Evolutionary conservation across 2,797 vertebrate genomes (phyloP).

Genomic region (Rhabdophis nuchalis): DNA sequence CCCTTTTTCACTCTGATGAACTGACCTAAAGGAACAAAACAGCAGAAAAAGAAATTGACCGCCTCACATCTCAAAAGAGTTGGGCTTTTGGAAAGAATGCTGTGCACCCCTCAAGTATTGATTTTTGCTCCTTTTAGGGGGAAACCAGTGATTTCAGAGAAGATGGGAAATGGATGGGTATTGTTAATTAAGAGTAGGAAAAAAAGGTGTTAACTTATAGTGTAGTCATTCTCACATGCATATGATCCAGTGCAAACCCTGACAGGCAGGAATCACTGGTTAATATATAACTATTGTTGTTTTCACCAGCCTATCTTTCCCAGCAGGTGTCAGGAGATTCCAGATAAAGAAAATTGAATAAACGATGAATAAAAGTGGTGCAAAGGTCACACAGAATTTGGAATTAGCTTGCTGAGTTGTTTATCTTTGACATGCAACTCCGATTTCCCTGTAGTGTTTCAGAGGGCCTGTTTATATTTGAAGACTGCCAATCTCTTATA

Average conservation of each 20-base stretch:
- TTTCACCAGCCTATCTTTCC: conserved; percentile 24
- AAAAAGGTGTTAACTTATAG: neutral
- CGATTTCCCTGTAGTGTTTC: conserved; percentile 46
- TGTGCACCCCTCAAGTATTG: conserved; percentile 40
- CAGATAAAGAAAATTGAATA: conserved; percentile 54
- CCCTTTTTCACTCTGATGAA: conserved; percentile 34
- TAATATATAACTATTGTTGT: conserved; percentile 11
- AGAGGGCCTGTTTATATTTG: conserved; percentile 11
- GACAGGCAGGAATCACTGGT: conserved; percentile 26
- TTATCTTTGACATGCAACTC: conserved; percentile 12
- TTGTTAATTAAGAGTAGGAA: conserved; percentile 48
- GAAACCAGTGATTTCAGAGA: conserved; percentile 25
- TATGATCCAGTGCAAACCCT: conserved; percentile 43
- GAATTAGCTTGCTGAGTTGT: conserved; percentile 45
- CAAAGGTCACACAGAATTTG: conserved; percentile 53
- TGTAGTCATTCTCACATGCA: conserved; percentile 19
- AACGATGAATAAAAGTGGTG: conserved; percentile 44
- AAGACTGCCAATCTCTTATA: neutral
- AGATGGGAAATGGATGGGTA: conserved; percentile 38
- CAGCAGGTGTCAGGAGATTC: conserved; percentile 44
- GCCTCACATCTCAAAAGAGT: conserved; percentile 42
- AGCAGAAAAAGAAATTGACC: conserved; percentile 47
- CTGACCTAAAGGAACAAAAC: conserved; percentile 21
- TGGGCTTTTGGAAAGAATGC: conserved; percentile 47
- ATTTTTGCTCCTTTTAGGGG: conserved; percentile 28